These are phyloP conservation scores for Melanotaenia maccullochi DNA, from an alignment of 2,797 vertebrate species.

Conservation along the genomic window DNA sequence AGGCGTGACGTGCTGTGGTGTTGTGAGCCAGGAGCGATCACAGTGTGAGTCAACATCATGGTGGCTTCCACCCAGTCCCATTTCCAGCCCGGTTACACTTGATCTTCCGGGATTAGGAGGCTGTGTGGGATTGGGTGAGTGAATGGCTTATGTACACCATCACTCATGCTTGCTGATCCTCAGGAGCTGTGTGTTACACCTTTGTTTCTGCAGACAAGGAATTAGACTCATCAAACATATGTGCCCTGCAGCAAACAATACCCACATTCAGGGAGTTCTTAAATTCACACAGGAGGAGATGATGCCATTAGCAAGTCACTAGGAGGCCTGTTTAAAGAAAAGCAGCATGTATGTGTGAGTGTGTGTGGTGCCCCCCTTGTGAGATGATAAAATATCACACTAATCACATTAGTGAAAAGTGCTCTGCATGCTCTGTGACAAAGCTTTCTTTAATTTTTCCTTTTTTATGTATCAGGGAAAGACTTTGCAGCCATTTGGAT, in stretches of 20 bases:
- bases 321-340: conserved; percentile 39
- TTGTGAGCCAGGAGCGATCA: conserved; percentile 34
- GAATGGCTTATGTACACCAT: conserved; percentile 55
- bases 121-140: conserved; percentile 55
- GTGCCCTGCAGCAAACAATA: conserved; percentile 50
- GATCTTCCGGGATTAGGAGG: conserved; percentile 69
- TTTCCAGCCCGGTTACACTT: conserved; percentile 58
- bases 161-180: conserved; percentile 53
- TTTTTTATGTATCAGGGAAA: conserved; percentile 9
- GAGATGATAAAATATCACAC: conserved; percentile 60
- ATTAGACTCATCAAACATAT: conserved; percentile 63
- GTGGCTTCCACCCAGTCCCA: conserved; percentile 56
- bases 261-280: conserved; percentile 47
- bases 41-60: conserved; percentile 50
- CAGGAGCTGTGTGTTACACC: conserved; percentile 54
- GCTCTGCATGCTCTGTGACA: conserved; percentile 22
- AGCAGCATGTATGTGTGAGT: conserved; percentile 26
- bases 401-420: conserved; percentile 60
- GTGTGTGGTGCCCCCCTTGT: conserved; percentile 12
- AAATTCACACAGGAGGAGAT: conserved; percentile 45
- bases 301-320: conserved; percentile 50
- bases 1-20: conserved; percentile 28
- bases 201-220: conserved; percentile 69
- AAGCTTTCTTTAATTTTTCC: conserved; percentile 5
- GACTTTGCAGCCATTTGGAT: background rate